These are phyloP conservation scores for Plecturocebus donacophilus DNA, from an alignment of 2,113 vertebrate genomes.

Conservation along the genomic window DNA sequence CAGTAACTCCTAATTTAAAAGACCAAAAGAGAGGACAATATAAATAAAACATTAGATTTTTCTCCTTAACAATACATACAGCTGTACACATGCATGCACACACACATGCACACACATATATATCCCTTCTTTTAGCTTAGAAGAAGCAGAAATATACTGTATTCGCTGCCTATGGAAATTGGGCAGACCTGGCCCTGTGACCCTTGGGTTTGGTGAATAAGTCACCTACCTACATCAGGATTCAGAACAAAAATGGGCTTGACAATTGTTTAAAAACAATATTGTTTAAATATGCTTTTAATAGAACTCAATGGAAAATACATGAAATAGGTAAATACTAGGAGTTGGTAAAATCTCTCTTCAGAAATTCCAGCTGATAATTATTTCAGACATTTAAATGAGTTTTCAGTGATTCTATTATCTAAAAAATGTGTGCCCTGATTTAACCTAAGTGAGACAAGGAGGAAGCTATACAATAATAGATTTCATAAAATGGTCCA, in stretches of 20 bases:
- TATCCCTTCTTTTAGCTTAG: background rate
- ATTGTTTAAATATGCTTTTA: slow-evolving; percentile 66
- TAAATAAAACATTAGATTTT: background rate
- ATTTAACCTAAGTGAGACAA: slow-evolving; percentile 63
- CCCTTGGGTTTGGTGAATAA: background rate
- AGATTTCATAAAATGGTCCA: slow-evolving; percentile 57
- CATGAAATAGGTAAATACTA: slow-evolving; percentile 66
- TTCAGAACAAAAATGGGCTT: slow-evolving; percentile 39
- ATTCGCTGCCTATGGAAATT: background rate
- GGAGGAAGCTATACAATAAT: slow-evolving; percentile 16
- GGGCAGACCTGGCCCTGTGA: background rate
- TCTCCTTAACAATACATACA: background rate
- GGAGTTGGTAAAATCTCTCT: slow-evolving; percentile 35
- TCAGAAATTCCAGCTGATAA: slow-evolving; percentile 70
- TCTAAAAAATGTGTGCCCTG: slow-evolving; percentile 58
- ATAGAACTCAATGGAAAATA: slow-evolving; percentile 2
- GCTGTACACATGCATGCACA: background rate
- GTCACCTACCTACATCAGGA: background rate
- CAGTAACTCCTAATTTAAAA: slow-evolving; percentile 4
- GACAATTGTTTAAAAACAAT: background rate
- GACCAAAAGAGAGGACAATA: background rate
- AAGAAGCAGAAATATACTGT: background rate
- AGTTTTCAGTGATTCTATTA: slow-evolving; percentile 70
- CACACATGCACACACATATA: background rate
- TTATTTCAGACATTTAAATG: slow-evolving; percentile 77